Evolutionary conservation across 1,140 invertebrate species (phyloP).

Genomic region (Zaprionus taronus): DNA sequence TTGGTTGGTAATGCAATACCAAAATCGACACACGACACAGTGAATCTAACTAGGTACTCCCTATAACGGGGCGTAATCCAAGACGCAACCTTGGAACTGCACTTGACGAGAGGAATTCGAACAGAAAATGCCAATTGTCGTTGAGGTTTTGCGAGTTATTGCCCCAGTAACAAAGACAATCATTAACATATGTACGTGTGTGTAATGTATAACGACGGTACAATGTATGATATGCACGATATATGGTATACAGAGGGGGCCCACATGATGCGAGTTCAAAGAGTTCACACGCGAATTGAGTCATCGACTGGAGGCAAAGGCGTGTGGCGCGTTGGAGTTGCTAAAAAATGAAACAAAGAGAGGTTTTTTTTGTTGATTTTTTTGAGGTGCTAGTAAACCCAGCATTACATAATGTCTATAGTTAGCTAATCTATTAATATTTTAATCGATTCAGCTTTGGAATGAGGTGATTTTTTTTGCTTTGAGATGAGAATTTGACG

Average conservation of each 20-base stretch:
- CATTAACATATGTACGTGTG: not conserved
- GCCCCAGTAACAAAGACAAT: not conserved
- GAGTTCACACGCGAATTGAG: conserved; percentile 35
- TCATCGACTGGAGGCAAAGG: conserved; percentile 23
- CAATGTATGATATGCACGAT: conserved; percentile 5
- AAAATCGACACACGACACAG: not conserved
- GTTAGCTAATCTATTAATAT: not conserved
- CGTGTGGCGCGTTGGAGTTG: conserved; percentile 1
- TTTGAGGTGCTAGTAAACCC: not conserved
- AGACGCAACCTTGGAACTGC: conserved; percentile 55
- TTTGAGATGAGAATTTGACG: not conserved
- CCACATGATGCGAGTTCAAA: conserved; percentile 32
- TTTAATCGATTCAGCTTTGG: not conserved
- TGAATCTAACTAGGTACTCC: too few species aligned
- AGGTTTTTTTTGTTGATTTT: not conserved
- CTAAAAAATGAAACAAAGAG: conserved; percentile 5
- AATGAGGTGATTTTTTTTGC: not conserved
- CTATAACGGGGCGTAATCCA: conserved; percentile 29
- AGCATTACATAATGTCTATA: not conserved
- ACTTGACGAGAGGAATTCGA: conserved; percentile 31
- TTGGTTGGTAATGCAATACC: conserved; percentile 34
- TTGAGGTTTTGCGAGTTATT: conserved; percentile 17
- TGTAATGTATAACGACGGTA: not conserved
- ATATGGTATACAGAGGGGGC: not conserved
- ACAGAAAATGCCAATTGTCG: conserved; percentile 14